Base-by-base conservation (phyloP, 92 coral and sea anemone genomes). In the Siderastrea siderea region DNA sequence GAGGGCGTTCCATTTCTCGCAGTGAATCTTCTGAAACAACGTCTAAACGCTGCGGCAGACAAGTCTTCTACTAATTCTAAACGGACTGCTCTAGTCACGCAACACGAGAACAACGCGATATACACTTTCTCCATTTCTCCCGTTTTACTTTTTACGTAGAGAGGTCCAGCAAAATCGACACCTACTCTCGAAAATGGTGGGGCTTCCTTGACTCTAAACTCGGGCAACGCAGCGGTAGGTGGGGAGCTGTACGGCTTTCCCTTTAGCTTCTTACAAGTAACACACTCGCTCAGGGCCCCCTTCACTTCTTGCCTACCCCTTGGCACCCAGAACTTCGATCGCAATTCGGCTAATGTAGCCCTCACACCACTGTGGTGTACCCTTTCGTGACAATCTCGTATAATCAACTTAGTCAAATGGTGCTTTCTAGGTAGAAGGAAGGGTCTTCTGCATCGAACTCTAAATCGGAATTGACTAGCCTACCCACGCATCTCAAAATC, bases 241-340 rank as follows among this genome's bases (percentile, higher is more conserved):
- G 84, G 73, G 11, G 84, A 45, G n/a, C 61, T 62, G 59, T 51
- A 79, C 58, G 72, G 46, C 8, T 50, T 62, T 4, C 73, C 84
- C 45, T 60, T 67, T 1, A 15, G 45, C 13, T 69, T 80, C 59
- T 43, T 67, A 26, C 38, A 26, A 26, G 38, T 26, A 26, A 26
- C 38, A 26, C 38, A 26, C 38, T 26, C 38, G 38, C 44, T 64
- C 59, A 75, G 26, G 14, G 47, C 69, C 67, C 60, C 57, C 17
- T 84, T 84, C 46, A 84, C 88, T 55, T 54, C 88, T 75, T 84
- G 88, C 75, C 88, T 84, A 38, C 85, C 88, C 83, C 54, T 72
- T 57, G 83, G 72, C 58, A 84, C 72, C 88, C 88, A 75, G 47
- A n/a, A 75, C 38, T 58, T 84, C 85, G 38, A 26, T 26, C 38